Evolutionary conservation across 2,888 invertebrate species (phyloP), one percentile per base, ranked within the genome.

Genomic region (Patella ulyssiponensis): DNA sequence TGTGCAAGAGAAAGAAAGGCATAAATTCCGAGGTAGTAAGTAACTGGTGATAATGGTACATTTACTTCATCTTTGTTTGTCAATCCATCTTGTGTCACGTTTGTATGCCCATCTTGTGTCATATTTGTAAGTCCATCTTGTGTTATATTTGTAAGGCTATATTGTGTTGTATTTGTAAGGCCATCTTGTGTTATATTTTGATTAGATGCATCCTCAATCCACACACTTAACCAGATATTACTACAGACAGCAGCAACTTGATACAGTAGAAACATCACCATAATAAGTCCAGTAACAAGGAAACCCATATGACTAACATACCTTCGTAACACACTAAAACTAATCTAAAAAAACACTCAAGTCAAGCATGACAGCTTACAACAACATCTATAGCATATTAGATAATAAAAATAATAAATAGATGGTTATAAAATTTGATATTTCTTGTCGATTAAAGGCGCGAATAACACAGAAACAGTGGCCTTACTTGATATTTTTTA

Each of bases 261-360:
- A 80, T 84, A 86, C 5, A 85, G 52, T 27, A 84, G 54, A 79
- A 86, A 88, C 80, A 86, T 80, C 7, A 87, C 93, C 91, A 97
- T 96, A 92, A 97, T 94, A 0, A 95, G 80, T 77, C 97, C 93
- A 9, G 97, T 96, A 51, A 95, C 90, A 0, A 95, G 94, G 75
- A 96, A 93, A 75, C 95, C 92, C 85, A 96, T 91, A 71, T 98
- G 97, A 91, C 94, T 94, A 83, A 97, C 93, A 91, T 98, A 98
- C 91, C 96, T 95, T 86, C 95, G 94, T 93, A 98, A 98, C 0
- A 98, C 97, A 81, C 93, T 93, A 94, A 95, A 95, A 92, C 96
- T 96, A 1, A 98, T 96, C 91, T 91, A 79, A 75, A 84, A 79
- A 33, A 14, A 52, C n/a, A n/a, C n/a, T n/a, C n/a, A n/a, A n/a